Percentiles rank a stretch among this genome's conserved stretches.
These are phyloP conservation scores for Ectobius pallidus DNA, from an alignment of 2,888 invertebrate genomes.

Conservation along the genomic window DNA sequence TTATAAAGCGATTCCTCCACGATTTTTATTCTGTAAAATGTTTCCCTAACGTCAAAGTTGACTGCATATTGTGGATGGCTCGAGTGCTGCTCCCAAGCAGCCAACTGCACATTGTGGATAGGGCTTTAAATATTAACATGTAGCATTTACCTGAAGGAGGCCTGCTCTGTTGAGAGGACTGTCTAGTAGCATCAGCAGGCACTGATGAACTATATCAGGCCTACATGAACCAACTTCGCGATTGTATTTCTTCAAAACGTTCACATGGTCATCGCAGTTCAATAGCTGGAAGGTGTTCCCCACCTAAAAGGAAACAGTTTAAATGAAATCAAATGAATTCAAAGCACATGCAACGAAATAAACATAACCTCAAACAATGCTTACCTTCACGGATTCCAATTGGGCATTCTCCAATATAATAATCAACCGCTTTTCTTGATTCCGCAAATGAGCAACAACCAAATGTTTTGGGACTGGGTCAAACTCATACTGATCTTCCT, in stretches of 20 bases:
- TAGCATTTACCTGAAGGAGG: constrained; percentile 80
- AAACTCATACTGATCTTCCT: constrained; percentile 74
- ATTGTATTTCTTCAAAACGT: constrained; percentile 83
- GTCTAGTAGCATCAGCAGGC: constrained; percentile 95
- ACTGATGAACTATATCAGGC: constrained; percentile 98
- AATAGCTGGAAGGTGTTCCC: constrained; percentile 88
- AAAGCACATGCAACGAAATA: background rate
- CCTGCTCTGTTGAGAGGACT: constrained; percentile 97
- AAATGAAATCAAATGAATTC: background rate
- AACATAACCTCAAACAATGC: constrained; percentile 31
- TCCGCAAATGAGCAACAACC: constrained; percentile 75
- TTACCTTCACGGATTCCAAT: constrained; percentile 93
- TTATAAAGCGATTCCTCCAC: no score
- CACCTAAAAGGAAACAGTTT: constrained; percentile 63
- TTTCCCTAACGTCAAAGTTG: no score
- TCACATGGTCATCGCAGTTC: constrained; percentile 91
- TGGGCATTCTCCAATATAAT: constrained; percentile 94
- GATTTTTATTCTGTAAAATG: no score
- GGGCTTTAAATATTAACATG: no score
- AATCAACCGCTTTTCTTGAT: constrained; percentile 89
- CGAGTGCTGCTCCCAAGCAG: no score
- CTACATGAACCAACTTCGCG: constrained; percentile 87
- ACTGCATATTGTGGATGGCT: no score
- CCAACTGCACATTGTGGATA: no score
- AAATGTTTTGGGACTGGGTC: constrained; percentile 80